Evolutionary conservation across 2,113 vertebrate species (phyloP).

Genomic region (Salvator merianae): DNA sequence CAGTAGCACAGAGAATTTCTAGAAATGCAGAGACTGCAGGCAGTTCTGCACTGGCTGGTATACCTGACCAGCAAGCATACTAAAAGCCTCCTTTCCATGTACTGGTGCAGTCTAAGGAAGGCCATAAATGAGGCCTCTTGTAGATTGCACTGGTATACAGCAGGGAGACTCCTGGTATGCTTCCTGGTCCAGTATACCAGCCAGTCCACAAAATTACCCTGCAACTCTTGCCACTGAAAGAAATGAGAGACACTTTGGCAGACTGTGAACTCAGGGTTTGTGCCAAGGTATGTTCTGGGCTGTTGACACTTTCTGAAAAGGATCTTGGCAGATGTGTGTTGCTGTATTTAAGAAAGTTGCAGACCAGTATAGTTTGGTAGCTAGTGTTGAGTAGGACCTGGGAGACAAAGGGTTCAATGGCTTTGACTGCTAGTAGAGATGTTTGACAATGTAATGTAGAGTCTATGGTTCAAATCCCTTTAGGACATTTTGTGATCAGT

Average conservation of each 20-base stretch:
- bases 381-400: no score
- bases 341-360: neutral
- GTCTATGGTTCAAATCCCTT: neutral
- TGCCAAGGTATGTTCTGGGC: neutral
- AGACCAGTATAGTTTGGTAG: neutral
- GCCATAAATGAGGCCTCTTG: neutral
- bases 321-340: fast-evolving
- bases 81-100: no score
- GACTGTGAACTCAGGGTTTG: neutral
- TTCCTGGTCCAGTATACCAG: no score
- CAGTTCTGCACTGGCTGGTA: no score
- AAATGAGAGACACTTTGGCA: neutral
- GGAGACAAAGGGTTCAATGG: no score
- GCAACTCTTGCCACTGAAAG: neutral
- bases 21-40: no score
- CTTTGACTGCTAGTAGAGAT: neutral
- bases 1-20: no score
- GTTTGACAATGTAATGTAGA: fast-evolving
- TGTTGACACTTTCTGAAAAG: neutral
- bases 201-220: neutral
- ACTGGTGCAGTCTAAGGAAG: no score
- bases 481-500: neutral
- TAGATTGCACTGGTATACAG: no score
- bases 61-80: no score
- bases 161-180: no score